phyloP scores from a whole-genome alignment of 2,888 invertebrate species.

The Diarsia brunnea region DNA sequence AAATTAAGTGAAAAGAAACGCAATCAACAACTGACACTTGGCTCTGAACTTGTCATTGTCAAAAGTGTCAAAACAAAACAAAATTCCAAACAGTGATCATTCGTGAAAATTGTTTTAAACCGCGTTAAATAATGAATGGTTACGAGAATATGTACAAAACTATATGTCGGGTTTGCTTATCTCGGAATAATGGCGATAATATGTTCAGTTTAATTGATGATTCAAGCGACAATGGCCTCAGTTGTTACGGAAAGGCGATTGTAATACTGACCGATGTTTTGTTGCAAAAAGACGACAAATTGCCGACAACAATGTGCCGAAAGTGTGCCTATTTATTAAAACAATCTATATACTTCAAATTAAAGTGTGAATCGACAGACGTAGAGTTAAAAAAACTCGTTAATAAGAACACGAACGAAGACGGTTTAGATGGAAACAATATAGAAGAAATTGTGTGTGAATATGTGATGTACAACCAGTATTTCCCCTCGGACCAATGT shows the following conservation, averaged over 20 bases:
- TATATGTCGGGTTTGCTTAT: constrained; percentile 83
- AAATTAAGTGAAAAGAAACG: constrained; percentile 39
- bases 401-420: constrained; percentile 48
- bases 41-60: constrained; percentile 5
- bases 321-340: constrained; percentile 79
- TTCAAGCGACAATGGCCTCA: constrained; percentile 73
- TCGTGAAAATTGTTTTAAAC: not conserved
- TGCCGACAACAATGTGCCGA: constrained; percentile 80
- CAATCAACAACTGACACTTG: constrained; percentile 18
- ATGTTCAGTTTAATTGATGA: constrained; percentile 80
- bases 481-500: constrained; percentile 72
- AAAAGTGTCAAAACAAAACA: constrained; percentile 40
- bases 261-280: constrained; percentile 75
- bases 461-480: constrained; percentile 73
- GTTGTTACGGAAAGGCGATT: constrained; percentile 79
- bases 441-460: constrained; percentile 74
- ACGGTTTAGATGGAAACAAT: constrained; percentile 51
- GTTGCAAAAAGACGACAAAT: constrained; percentile 74
- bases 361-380: constrained; percentile 80
- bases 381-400: constrained; percentile 69
- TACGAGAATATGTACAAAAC: constrained; percentile 76
- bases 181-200: constrained; percentile 69
- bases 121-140: constrained; percentile 69
- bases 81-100: not conserved
- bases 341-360: constrained; percentile 81